These are phyloP conservation scores for Serilophus lunatus DNA, from an alignment of 2,113 vertebrate genomes.

Conservation along the genomic window DNA sequence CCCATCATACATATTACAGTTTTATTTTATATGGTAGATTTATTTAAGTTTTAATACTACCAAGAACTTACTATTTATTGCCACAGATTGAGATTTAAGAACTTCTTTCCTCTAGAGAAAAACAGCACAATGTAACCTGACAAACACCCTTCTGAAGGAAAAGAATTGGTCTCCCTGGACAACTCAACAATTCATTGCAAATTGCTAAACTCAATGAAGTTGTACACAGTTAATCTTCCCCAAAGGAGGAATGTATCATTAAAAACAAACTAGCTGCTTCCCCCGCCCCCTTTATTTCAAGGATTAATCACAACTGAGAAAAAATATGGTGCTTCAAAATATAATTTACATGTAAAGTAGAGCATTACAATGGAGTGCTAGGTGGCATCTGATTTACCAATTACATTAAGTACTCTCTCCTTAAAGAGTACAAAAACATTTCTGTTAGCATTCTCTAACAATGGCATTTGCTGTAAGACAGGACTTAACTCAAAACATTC, in stretches of 20 bases:
- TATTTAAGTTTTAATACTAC: not conserved
- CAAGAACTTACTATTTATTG: not conserved
- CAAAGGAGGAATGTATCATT: conserved; percentile 24
- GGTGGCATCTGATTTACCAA: conserved; percentile 49
- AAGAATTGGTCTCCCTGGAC: not conserved
- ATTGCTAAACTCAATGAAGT: conserved; percentile 14
- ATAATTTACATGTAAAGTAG: conserved; percentile 53
- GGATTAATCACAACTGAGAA: conserved; percentile 55
- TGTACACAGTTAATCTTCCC: conserved; percentile 17
- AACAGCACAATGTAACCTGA: not conserved
- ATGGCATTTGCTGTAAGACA: not conserved
- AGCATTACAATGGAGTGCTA: conserved; percentile 18
- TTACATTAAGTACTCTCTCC: not conserved
- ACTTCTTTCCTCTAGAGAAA: not conserved
- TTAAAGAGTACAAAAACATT: conserved; percentile 30
- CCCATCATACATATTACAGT: not conserved
- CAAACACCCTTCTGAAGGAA: not conserved
- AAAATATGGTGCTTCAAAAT: conserved; percentile 41
- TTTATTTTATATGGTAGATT: not conserved
- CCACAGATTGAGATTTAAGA: not conserved
- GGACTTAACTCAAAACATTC: not conserved
- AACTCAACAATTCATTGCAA: conserved; percentile 11
- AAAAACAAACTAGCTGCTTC: conserved; percentile 27
- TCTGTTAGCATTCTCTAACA: conserved; percentile 13
- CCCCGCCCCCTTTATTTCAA: conserved; percentile 19